Evolutionary conservation across 1,140 invertebrate species (phyloP).

Genomic region (Drosophila leontia): DNA sequence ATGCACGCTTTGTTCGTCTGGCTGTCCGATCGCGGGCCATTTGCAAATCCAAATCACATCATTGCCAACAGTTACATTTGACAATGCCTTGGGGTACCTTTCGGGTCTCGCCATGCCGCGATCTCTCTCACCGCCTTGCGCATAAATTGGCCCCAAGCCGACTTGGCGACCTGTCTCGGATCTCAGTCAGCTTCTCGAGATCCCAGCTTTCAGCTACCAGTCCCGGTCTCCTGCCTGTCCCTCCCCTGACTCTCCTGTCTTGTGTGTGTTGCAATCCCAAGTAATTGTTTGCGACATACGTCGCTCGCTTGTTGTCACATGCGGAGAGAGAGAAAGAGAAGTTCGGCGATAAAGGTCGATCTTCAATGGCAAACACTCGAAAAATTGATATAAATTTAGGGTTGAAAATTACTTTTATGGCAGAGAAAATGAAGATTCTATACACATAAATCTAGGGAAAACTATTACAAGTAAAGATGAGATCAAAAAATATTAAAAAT

Average conservation of each 20-base stretch:
- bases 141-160: constrained; percentile 72
- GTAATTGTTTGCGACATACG: constrained; percentile 84
- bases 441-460: not conserved
- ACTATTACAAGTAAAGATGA: not conserved
- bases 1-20: constrained; percentile 73
- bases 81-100: constrained; percentile 73
- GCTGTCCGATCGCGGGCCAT: constrained; percentile 60
- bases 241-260: constrained; percentile 18
- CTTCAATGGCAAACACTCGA: constrained; percentile 37
- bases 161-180: constrained; percentile 46
- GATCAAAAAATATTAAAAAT: not conserved
- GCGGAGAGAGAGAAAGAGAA: constrained; percentile 32
- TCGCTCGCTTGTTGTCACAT: constrained; percentile 82
- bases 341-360: constrained; percentile 67
- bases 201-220: constrained; percentile 4
- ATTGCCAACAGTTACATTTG: constrained; percentile 78
- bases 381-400: not conserved
- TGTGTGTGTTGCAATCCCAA: constrained; percentile 74
- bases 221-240: constrained; percentile 1
- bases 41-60: constrained; percentile 83
- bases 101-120: constrained; percentile 36
- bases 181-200: constrained; percentile 25
- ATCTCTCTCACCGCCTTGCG: constrained; percentile 45
- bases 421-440: no score
- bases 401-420: not conserved